Evolutionary conservation across 2,888 invertebrate species (phyloP).

Genomic region (Drosophila anomelani): DNA sequence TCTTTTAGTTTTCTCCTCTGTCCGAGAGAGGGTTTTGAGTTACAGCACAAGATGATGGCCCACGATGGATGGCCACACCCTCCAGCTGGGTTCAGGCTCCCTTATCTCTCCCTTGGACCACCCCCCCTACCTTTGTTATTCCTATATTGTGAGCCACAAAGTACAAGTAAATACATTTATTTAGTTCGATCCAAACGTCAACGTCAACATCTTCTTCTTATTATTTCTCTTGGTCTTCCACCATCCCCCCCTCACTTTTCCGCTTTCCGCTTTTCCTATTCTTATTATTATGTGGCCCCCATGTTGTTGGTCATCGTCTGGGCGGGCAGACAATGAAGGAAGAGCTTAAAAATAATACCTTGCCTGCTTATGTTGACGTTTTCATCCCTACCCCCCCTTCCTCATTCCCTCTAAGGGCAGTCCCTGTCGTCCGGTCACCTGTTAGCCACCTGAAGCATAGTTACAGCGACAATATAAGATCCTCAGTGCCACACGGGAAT

Average conservation of each 20-base stretch:
- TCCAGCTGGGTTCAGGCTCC: background rate
- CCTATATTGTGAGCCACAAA: conserved; percentile 29
- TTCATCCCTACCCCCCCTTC: conserved; percentile 33
- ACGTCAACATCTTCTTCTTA: conserved; percentile 48
- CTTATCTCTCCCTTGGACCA: background rate
- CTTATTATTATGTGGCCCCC: conserved; percentile 25
- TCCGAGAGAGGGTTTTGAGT: conserved; percentile 63
- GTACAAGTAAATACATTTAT: conserved; percentile 73
- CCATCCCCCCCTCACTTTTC: background rate
- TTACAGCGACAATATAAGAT: conserved; percentile 46
- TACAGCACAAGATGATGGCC: conserved; percentile 54
- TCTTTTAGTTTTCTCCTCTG: conserved; percentile 33
- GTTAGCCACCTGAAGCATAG: conserved; percentile 37
- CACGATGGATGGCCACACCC: conserved; percentile 26
- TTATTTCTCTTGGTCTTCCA: conserved; percentile 1
- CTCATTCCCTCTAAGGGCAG: background rate
- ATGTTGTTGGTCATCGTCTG: conserved; percentile 49
- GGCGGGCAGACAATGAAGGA: conserved; percentile 74
- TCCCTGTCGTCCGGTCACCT: conserved; percentile 20
- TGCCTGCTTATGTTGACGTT: conserved; percentile 76
- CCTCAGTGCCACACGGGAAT: conserved; percentile 1
- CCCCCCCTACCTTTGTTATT: background rate
- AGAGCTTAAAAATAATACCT: conserved; percentile 80
- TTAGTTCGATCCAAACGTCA: conserved; percentile 71
- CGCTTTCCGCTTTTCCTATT: conserved; percentile 3